Evolutionary conservation across 2,797 vertebrate species (phyloP), one percentile per base, ranked within the genome.

Genomic region (Knipowitschia caucasica): DNA sequence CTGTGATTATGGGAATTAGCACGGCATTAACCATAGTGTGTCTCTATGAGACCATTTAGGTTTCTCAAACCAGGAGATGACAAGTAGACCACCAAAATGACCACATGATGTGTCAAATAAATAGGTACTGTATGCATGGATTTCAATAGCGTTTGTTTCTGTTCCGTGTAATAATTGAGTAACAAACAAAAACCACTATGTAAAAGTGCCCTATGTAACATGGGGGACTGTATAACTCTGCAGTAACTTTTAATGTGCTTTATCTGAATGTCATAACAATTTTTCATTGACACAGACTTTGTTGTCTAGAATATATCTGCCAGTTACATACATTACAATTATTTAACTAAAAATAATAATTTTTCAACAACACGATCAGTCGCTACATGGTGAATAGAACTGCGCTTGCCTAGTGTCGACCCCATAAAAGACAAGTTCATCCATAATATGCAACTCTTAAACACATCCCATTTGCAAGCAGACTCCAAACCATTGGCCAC

Each of bases 1-100:
- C 54, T 45, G 17, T 40, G 18, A 52, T 40, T 44, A 17, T 23
- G 40, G 43, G 39, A 58, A 29, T 24, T 14, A 47, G 45, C 31
- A 46, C 7, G 11, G 35, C n/a, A 25, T 31, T 27, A 5, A 25
- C 4, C 21, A 21, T 40, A 36, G n/a, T 11, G 1, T 20, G 2
- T 5, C 18, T 46, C 45, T 40, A 38, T 2, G 17, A 39, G 47
- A 49, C 57, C 51, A 54, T 51, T 45, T 4, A 36, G 0, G 11
- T 35, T 11, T 23, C 2, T 30, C 18, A 17, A 2, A 17, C 61
- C 53, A 53, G 54, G 20, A 9, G 10, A 2, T 21, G 44, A 34
- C 60, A 59, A 43, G 44, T 5, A 21, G n/a, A 38, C 29, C 31
- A n/a, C 34, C 39, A 21, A n/a, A n/a, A n/a, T n/a, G n/a, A 23